Percentiles rank a stretch among this genome's conserved stretches.
phyloP scores from a whole-genome alignment of 2,113 vertebrate species.

The Pampusana beccarii region DNA sequence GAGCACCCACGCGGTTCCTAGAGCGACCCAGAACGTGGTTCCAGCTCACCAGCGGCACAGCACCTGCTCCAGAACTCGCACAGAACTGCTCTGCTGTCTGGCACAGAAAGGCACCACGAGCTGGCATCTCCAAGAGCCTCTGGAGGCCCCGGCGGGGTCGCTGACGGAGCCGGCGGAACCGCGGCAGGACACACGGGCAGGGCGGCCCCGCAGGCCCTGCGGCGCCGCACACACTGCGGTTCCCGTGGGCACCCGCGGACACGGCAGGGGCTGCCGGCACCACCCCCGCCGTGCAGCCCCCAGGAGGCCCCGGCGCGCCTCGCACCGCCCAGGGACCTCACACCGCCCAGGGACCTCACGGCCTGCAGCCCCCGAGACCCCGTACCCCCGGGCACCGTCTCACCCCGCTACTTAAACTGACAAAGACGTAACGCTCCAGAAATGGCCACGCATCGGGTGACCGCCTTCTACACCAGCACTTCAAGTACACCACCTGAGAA shows the following conservation, averaged over 20 bases:
- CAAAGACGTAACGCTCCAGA: neutral
- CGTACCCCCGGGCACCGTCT: neutral
- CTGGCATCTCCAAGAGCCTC: fast-evolving
- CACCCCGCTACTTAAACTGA: neutral
- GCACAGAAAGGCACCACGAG: neutral
- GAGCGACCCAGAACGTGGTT: fast-evolving
- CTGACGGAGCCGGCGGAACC: fast-evolving
- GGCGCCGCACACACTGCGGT: too few species aligned
- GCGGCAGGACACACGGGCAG: fast-evolving
- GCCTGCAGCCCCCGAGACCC: too few species aligned
- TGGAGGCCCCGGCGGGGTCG: neutral
- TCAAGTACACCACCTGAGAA: neutral
- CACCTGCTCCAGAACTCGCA: neutral
- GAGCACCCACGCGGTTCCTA: neutral
- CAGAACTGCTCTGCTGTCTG: neutral
- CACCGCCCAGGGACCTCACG: too few species aligned
- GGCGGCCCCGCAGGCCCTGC: too few species aligned
- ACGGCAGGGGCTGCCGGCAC: too few species aligned
- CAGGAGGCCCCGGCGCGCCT: too few species aligned
- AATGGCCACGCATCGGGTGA: neutral
- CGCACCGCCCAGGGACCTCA: too few species aligned
- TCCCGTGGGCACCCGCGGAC: too few species aligned
- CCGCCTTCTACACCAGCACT: neutral
- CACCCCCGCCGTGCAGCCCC: too few species aligned
- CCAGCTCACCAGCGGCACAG: fast-evolving